Base-by-base conservation (phyloP, 2,888 invertebrate species). In the Dryadula phaetusa region DNA sequence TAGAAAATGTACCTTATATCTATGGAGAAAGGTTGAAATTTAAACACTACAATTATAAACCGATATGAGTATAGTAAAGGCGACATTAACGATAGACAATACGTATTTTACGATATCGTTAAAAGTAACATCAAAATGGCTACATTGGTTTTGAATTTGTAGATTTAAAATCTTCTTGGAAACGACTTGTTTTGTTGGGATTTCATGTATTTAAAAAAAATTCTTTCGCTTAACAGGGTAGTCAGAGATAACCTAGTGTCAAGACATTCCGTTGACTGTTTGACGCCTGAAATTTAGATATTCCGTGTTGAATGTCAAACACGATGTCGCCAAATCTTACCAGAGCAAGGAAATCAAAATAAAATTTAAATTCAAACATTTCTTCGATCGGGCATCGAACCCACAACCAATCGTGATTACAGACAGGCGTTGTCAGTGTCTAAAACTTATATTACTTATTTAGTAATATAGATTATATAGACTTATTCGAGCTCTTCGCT, bases 51-150 rank as follows among this genome's bases (percentile, higher is more conserved):
- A 62, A 28, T 34, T 34, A 47, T 64, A 40, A 66, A 56, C 52
- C 16, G 44, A 66, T 67, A 72, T 72, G 72, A 70, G 68, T 70
- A 68, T 62, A 67, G 68, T 60, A 62, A 25, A 69, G 66, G 72
- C 68, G 73, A 74, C 72, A 64, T 73, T 73, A 73, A 74, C 70
- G 72, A 66, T 70, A 72, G 74, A 73, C 74, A 74, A 71, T 73
- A 67, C 73, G 61, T 66, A 63, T 49, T 74, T 74, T 74, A 74
- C 68, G 70, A 69, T 66, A 64, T 72, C 72, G 72, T 74, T 72
- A 74, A 73, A 72, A 73, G 63, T 68, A 53, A 67, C 70, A 69
- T 70, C 70, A 64, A 67, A 71, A 71, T 71, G 68, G 25, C 8
- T 53, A 42, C 52, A 42, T 63, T 18, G 25, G 28, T 42, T 49